Base-by-base conservation (phyloP, 2,797 vertebrate genomes). In the Saxicola maurus region DNA sequence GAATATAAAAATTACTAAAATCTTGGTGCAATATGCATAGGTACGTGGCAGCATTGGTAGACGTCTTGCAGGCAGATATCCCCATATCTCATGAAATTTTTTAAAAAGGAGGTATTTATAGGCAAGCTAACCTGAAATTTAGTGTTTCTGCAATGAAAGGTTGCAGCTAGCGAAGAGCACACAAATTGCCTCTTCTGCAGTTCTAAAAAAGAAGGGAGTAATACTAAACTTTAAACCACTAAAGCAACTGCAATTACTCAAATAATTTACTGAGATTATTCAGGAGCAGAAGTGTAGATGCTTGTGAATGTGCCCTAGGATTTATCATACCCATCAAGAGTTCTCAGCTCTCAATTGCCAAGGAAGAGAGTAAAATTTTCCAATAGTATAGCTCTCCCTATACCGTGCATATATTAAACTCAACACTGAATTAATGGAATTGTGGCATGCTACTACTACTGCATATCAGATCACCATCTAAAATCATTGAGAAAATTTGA, bases 81-180 rank as follows among this genome's bases (percentile, higher is more conserved):
- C n/a, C 17, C 0, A 0, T 28, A 11, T 0, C 1, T 43, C 1
- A 1, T 14, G 10, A 23, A 23, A 51, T 61, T 75, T 86, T 67
- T 72, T 45, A 7, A 19, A 89, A 83, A 69, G 10, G 10, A 68
- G 16, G 4, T 61, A 52, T 62, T 83, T 72, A 49, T 68, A 78
- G 69, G 33, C 35, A 87, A 82, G n/a, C 25, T 82, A 64, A 48
- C 53, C 38, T 53, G 43, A 78, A 89, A 71, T 83, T 46, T 48
- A 69, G 12, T 56, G 33, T 69, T 82, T 83, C 79, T 86, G 51
- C 51, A 87, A 28, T 23, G 30, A 56, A 62, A 72, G 74, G 8
- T 19, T 85, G 69, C 20, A 87, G 42, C n/a, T 80, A 37, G 51
- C 16, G 55, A 89, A 60, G 17, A 57, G 16, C 17, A 75, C 10